phyloP scores from a whole-genome alignment of 2,113 vertebrate species.

The Ophiodon elongatus region DNA sequence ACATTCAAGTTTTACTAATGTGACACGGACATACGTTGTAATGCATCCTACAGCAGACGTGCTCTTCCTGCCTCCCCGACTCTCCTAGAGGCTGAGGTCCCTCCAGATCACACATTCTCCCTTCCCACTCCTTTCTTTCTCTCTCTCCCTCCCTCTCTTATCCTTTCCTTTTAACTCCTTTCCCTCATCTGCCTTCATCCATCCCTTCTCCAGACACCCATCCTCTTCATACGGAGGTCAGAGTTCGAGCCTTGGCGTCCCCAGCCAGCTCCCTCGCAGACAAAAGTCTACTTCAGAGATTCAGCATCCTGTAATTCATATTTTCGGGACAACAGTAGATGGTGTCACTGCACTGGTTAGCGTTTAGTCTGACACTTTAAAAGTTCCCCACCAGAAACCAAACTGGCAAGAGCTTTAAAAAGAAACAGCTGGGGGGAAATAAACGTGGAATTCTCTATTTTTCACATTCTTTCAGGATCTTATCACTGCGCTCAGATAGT shows the following conservation, averaged over 20 bases:
- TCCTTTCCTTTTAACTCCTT: conserved; percentile 49
- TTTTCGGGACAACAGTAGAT: conserved; percentile 67
- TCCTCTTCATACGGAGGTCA: conserved; percentile 70
- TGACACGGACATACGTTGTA: neutral
- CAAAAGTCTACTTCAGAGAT: conserved; percentile 74
- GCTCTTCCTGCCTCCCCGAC: conserved; percentile 55
- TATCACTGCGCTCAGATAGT: conserved; percentile 60
- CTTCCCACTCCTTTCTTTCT: conserved; percentile 38
- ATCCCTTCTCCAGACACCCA: conserved; percentile 66
- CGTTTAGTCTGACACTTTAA: conserved; percentile 46
- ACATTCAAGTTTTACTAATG: neutral
- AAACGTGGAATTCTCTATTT: conserved; percentile 23
- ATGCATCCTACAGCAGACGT: neutral
- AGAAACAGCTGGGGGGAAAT: conserved; percentile 60
- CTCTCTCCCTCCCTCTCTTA: conserved; percentile 10
- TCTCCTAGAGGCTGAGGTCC: conserved; percentile 41
- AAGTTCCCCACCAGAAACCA: conserved; percentile 43
- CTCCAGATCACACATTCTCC: conserved; percentile 47
- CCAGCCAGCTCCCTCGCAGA: conserved; percentile 57
- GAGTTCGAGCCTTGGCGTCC: conserved; percentile 65
- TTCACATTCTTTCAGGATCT: conserved; percentile 70
- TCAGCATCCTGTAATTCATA: conserved; percentile 54
- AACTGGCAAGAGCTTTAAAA: conserved; percentile 60
- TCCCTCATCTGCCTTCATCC: conserved; percentile 31
- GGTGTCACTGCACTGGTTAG: conserved; percentile 57